phyloP scores from a whole-genome alignment of 2,797 vertebrate species.

The Gambusia yucatana region DNA sequence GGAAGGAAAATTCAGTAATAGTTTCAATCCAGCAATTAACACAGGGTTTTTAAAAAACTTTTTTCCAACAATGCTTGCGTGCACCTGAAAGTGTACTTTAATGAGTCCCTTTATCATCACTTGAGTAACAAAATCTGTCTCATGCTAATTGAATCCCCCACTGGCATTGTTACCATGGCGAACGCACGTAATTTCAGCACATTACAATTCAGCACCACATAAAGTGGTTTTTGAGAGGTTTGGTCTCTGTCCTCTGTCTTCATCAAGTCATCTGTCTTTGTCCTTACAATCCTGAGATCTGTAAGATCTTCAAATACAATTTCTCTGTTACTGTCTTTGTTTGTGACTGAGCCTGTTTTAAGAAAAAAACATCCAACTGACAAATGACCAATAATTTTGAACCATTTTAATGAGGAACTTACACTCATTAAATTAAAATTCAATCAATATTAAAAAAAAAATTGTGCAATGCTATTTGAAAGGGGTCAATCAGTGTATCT shows the following conservation, averaged over 20 bases:
- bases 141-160: slow-evolving; percentile 6
- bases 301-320: neutral
- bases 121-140: slow-evolving; percentile 4
- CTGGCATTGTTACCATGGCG: slow-evolving; percentile 6
- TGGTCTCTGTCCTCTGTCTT: neutral
- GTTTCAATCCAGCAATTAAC: neutral
- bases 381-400: neutral
- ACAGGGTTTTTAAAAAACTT: neutral
- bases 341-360: neutral
- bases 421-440: neutral
- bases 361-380: neutral
- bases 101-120: neutral
- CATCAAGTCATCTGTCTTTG: neutral
- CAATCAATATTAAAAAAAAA: neutral
- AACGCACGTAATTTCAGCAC: slow-evolving; percentile 1
- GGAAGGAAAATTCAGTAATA: neutral
- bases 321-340: neutral
- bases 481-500: neutral
- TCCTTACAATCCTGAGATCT: neutral
- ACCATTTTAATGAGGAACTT: neutral
- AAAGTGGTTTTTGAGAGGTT: slow-evolving; percentile 1
- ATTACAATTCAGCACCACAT: slow-evolving; percentile 10
- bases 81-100: neutral
- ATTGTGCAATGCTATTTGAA: neutral
- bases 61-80: neutral